Percentiles rank a stretch among this genome's conserved stretches.
These are phyloP conservation scores for Scopus umbretta DNA, from an alignment of 2,113 vertebrate genomes.

Conservation along the genomic window DNA sequence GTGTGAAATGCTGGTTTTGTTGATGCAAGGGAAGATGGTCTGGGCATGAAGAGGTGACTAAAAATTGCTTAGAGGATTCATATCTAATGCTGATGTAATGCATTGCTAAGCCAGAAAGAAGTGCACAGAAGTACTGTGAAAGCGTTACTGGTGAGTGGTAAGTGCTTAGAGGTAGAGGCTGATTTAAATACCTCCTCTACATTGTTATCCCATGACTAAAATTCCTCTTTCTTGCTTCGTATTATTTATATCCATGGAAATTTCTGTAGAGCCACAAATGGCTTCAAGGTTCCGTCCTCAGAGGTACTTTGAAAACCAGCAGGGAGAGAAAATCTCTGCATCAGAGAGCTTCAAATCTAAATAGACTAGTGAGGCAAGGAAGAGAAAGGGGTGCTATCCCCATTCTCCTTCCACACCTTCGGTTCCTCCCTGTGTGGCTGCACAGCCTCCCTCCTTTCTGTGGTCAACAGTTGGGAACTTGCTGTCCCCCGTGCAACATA, in stretches of 20 bases:
- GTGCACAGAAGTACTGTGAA: neutral
- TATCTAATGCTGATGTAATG: rapidly evolving
- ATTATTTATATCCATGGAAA: neutral
- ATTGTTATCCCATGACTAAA: neutral
- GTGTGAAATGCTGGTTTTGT: neutral
- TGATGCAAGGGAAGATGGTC: neutral
- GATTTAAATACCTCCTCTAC: neutral
- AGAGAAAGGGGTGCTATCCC: neutral
- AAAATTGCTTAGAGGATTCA: neutral
- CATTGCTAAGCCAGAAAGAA: neutral
- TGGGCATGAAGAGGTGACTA: neutral
- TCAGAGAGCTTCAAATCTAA: neutral
- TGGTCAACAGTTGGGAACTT: neutral
- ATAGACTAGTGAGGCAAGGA: neutral
- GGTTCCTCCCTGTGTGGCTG: neutral
- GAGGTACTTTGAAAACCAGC: neutral
- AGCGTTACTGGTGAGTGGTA: neutral
- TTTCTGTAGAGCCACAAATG: neutral
- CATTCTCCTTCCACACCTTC: neutral
- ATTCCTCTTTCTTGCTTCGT: neutral
- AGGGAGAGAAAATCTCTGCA: neutral
- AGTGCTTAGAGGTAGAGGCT: neutral
- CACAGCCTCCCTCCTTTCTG: neutral
- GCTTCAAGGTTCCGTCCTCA: neutral
- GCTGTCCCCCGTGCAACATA: neutral